Base-by-base conservation (phyloP, 92 coral and sea anemone genomes). In the Bergia sp. region DNA sequence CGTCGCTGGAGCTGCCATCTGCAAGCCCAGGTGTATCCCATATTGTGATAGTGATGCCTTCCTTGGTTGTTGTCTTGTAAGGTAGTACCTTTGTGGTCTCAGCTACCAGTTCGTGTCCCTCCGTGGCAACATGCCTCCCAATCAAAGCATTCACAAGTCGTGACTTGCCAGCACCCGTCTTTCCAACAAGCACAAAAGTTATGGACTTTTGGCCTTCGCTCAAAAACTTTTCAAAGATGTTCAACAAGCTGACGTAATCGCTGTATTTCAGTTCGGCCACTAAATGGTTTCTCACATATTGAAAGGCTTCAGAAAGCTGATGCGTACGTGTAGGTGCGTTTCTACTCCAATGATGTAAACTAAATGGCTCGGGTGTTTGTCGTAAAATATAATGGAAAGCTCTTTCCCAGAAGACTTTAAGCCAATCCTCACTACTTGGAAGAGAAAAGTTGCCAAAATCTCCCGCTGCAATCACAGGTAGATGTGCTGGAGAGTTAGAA, bases 11-110 rank as follows among this genome's bases (percentile, higher is more conserved):
- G 18, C 37, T 37, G 6, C 76, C 80, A 41, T 76, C 50, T 18
- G 20, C 80, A 76, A 76, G 50, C 9, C 76, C 76, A 13, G 76
- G 76, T 13, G 76, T 72, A 38, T 72, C 76, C 76, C 76, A 72
- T 7, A 72, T 7, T 8, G 76, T 72, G 39, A 72, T 21, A 4
- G 39, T 4, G 4, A 72, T 72, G 3, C 76, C 76, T 72, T 72
- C 76, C 40, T 72, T 53, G 58, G 16, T 72, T 72, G 76, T 72
- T 23, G 76, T 72, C 41, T 72, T 4, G 76, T 72, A 72, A 7
- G 42, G 76, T 9, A 72, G 41, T 13, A 72, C 76, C 18, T 72
- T 38, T 41, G 11, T 72, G 39, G 76, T 72, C 76, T 72, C 39
- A 4, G 76, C 76, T 29, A 72, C 76, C 76, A 72, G n/a, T 38